Base-by-base conservation (phyloP, 2,888 invertebrate genomes). In the Tholera decimalis region DNA sequence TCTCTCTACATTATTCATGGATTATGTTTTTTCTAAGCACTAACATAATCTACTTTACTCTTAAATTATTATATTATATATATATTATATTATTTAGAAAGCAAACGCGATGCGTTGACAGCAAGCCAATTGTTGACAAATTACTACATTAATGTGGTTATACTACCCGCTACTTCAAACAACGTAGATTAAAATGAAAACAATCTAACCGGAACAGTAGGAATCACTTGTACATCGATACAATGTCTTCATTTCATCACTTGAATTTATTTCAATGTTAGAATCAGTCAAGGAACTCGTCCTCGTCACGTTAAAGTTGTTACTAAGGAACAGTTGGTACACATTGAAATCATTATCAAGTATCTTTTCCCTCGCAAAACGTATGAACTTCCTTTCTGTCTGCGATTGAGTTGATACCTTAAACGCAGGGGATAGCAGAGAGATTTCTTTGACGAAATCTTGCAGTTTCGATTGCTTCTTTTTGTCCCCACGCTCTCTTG, bases 141-240 rank as follows among this genome's bases (percentile, higher is more conserved):
- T 9, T 8, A 26, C 22, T 53, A 28, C 9, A 20, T 15, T 20
- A 26, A 20, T 11, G 43, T 4, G 33, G 15, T 0, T 24, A 9
- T 15, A 2, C 13, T 4, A 28, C 2, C 9, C 13, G 53, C 43
- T 72, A 71, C 51, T 30, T 22, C 24, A 13, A 46, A 1, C 47
- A 28, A 47, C 47, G 18, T 47, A 55, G 26, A 33, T 51, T 41
- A 47, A 18, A 51, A 59, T 66, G 11, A 43, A 58, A 61, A 61
- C 51, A 18, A 22, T 82, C 88, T 88, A 88, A 90, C 91, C 89
- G 43, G 92, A 91, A 54, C 79, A 82, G 62, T 79, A 83, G 0
- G 89, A 89, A 26, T 88, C 88, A 69, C 93, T 93, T 15, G 84
- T 65, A 81, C 93, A 93, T 54, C 91, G 79, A 64, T 93, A 94